Conservation (phyloP, 2,888 invertebrate genomes). For the Leptopilina myrica region DNA sequence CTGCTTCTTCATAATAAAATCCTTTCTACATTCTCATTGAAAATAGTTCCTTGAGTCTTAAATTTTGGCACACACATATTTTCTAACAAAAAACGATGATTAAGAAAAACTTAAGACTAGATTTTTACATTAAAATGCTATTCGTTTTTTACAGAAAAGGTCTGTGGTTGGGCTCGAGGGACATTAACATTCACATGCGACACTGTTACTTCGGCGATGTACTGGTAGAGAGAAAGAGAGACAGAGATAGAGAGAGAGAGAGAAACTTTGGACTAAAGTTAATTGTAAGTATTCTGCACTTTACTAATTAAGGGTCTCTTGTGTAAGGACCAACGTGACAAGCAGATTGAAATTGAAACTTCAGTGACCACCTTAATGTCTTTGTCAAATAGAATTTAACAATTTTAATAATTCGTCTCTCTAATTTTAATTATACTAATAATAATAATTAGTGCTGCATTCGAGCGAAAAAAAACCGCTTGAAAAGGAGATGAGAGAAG, state of each 20-base stretch:
- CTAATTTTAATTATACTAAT: no score
- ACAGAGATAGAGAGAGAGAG: not conserved
- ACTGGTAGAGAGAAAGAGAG: no score
- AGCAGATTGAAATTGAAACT: slow-evolving; percentile 29
- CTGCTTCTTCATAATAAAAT: no score
- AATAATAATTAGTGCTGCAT: no score
- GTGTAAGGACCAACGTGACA: slow-evolving; percentile 1
- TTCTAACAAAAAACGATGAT: no score
- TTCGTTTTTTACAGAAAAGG: not conserved
- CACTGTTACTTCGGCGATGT: slow-evolving; percentile 4
- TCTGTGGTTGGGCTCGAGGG: not conserved
- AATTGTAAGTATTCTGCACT: slow-evolving; percentile 8
- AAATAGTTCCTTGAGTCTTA: no score
- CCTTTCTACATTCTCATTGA: no score
- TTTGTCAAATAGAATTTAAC: slow-evolving; percentile 8
- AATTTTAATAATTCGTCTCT: slow-evolving; percentile 14
- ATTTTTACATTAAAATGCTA: not conserved
- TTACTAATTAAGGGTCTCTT: slow-evolving; percentile 25
- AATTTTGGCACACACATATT: no score
- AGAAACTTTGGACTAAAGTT: slow-evolving; percentile 8
- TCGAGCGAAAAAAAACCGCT: no score
- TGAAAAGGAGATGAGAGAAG: no score
- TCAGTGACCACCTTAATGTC: not conserved
- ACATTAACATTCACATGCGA: slow-evolving; percentile 5
- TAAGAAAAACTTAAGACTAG: not conserved